phyloP scores from a whole-genome alignment of 2,797 vertebrate species.

The Borostomias antarcticus region DNA sequence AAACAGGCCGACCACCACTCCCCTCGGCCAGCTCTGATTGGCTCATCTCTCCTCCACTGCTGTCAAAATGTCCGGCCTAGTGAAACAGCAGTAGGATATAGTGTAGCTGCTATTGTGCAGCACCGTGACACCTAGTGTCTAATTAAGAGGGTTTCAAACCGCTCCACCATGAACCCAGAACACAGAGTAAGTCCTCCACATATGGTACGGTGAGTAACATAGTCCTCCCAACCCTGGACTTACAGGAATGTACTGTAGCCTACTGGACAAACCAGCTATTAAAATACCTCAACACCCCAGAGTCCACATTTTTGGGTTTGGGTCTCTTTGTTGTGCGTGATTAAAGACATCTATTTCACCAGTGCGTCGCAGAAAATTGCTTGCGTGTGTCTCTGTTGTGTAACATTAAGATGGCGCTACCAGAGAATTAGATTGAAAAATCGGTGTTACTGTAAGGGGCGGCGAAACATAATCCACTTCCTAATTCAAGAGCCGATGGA shows the following conservation, averaged over 20 bases:
- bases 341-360: conserved; percentile 48
- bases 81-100: conserved; percentile 3
- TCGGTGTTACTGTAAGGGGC: not conserved
- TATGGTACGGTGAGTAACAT: conserved; percentile 66
- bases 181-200: conserved; percentile 59
- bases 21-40: conserved; percentile 28
- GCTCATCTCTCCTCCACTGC: conserved; percentile 40
- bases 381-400: conserved; percentile 9
- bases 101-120: not conserved
- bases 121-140: conserved; percentile 24
- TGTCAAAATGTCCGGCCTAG: conserved; percentile 25
- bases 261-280: conserved; percentile 61
- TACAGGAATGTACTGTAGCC: conserved; percentile 43
- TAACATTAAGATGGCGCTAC: not conserved
- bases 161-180: too few relatives aligned
- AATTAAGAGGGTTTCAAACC: conserved; percentile 51
- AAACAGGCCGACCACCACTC: conserved; percentile 2
- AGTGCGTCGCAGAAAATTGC: not conserved
- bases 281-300: conserved; percentile 50
- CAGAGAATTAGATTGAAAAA: not conserved
- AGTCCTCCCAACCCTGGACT: conserved; percentile 46
- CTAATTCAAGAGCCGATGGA: conserved; percentile 1
- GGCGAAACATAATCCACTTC: not conserved
- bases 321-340: conserved; percentile 46
- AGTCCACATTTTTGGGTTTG: conserved; percentile 46